phyloP scores from a whole-genome alignment of 2,797 vertebrate species.

The Perodicticus potto region DNA sequence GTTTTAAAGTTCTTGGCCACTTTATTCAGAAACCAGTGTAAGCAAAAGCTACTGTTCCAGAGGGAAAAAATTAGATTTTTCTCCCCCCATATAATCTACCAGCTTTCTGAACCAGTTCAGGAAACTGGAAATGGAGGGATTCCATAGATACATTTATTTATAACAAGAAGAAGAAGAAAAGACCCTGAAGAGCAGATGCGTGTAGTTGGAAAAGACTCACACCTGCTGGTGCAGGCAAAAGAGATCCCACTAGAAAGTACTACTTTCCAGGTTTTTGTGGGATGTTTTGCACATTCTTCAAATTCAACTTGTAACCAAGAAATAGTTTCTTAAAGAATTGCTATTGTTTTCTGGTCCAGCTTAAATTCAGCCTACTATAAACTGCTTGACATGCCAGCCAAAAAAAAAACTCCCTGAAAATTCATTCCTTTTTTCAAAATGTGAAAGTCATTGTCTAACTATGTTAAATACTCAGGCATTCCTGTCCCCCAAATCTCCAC shows the following conservation, averaged over 20 bases:
- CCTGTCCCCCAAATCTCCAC: neutral
- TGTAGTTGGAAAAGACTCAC: fast-evolving
- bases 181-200: neutral
- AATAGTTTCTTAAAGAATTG: conserved; percentile 72
- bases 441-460: conserved; percentile 67
- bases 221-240: neutral
- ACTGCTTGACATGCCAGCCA: conserved; percentile 52
- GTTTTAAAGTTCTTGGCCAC: conserved; percentile 36
- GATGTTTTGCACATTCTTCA: conserved; percentile 77
- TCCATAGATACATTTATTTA: neutral
- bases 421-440: conserved; percentile 60
- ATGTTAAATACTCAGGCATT: conserved; percentile 44
- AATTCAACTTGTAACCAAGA: conserved; percentile 69
- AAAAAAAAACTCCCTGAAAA: conserved; percentile 60
- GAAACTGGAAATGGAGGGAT: neutral
- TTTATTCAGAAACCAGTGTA: conserved; percentile 54
- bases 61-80: neutral
- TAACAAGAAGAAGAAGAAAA: neutral
- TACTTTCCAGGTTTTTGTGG: conserved; percentile 30
- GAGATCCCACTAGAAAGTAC: neutral
- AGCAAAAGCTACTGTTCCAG: conserved; percentile 67
- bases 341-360: conserved; percentile 63
- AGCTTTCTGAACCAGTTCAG: neutral
- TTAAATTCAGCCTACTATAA: conserved; percentile 67
- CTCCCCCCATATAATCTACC: neutral